Percentiles rank a stretch among this genome's conserved stretches.
phyloP scores from a whole-genome alignment of 2,888 invertebrate species.

The Ormyrus nitidulus region DNA sequence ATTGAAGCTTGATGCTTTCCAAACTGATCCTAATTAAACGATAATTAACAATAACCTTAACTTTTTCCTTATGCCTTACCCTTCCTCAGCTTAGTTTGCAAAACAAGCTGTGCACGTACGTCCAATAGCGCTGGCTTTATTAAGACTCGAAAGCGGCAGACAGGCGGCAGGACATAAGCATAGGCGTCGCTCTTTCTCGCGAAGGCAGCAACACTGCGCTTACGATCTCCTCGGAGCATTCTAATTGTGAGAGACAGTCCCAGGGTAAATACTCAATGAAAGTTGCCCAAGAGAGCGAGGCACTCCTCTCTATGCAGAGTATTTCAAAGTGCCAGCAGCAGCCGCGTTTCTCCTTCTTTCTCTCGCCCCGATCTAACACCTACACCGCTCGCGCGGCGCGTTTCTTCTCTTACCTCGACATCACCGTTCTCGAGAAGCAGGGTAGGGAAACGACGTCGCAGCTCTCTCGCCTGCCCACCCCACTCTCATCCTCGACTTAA shows the following conservation, averaged over 20 bases:
- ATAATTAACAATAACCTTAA: neutral
- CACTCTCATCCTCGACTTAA: constrained; percentile 65
- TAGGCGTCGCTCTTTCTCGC: constrained; percentile 29
- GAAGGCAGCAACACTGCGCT: constrained; percentile 9
- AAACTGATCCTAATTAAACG: neutral
- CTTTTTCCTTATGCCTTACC: neutral
- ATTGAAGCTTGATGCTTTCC: neutral
- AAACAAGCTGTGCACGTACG: constrained; percentile 13
- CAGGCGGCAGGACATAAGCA: constrained; percentile 54
- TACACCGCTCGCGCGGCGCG: constrained; percentile 1
- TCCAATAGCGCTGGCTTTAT: constrained; percentile 1
- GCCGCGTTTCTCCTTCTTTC: constrained; percentile 51
- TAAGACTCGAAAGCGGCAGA: constrained; percentile 58
- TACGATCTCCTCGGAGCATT: constrained; percentile 68
- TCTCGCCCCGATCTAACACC: constrained; percentile 39
- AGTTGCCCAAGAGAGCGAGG: constrained; percentile 63
- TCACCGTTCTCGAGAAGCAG: constrained; percentile 8
- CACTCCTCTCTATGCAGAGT: constrained; percentile 61
- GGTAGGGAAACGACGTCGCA: constrained; percentile 33
- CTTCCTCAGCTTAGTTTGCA: neutral
- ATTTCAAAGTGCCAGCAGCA: constrained; percentile 70
- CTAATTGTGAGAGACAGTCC: constrained; percentile 73
- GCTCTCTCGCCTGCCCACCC: constrained; percentile 29
- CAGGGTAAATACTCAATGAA: constrained; percentile 70
- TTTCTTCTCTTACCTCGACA: constrained; percentile 39